Conservation (phyloP, 1,140 invertebrate genomes). For the Trialeurodes vaporariorum region DNA sequence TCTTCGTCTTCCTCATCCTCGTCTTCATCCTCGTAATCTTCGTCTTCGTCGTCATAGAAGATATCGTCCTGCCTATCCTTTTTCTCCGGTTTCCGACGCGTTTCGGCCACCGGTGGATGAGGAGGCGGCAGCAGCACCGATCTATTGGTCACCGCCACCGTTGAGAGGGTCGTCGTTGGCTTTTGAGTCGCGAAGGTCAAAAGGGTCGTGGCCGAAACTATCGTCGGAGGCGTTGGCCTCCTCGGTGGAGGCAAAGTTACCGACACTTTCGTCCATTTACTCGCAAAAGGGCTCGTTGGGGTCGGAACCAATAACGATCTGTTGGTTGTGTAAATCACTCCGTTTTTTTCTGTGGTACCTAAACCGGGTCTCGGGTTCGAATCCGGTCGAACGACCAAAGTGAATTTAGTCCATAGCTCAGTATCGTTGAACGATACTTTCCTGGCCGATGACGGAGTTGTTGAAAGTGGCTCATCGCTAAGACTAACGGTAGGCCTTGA, state of each 20-base stretch:
- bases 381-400: background rate
- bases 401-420: background rate
- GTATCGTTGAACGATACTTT: background rate
- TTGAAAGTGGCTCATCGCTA: too few species aligned
- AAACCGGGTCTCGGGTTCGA: background rate
- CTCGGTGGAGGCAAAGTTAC: background rate
- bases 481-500: too few species aligned
- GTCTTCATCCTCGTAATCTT: constrained; percentile 31
- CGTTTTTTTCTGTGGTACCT: background rate
- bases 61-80: constrained; percentile 29
- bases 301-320: background rate
- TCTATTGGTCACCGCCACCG: background rate
- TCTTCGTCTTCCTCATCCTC: constrained; percentile 31
- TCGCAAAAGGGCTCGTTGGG: background rate
- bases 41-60: constrained; percentile 30
- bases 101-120: constrained; percentile 14
- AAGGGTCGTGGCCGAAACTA: background rate
- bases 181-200: constrained; percentile 10
- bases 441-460: too few species aligned
- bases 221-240: background rate
- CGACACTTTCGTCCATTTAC: background rate
- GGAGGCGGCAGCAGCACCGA: constrained; percentile 11
- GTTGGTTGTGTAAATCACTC: background rate
- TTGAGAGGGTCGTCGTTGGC: constrained; percentile 1
- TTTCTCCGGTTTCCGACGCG: constrained; percentile 19